Evolutionary conservation across 2,113 vertebrate species (phyloP), one percentile per base, ranked within the genome.

Genomic region (Heterotilapia buettikoferi): DNA sequence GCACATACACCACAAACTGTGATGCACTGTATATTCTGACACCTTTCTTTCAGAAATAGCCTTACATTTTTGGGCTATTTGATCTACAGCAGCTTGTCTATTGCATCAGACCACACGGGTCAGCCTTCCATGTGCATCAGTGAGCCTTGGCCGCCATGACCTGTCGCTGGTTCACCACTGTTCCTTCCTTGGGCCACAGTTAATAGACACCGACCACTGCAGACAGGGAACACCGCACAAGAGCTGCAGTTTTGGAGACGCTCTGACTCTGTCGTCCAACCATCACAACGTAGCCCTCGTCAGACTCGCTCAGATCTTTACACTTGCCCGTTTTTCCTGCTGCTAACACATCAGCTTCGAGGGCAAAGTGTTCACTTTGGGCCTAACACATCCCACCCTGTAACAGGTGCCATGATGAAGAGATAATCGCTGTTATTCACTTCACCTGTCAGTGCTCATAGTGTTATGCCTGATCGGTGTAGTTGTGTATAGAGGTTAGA

Each of bases 71-170:
- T 66, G 31, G 61, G 31, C 31, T 36, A n/a, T 66, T 66, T 66
- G 9, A 66, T 36, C 18, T 66, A 36, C 31, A 66, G 61, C 10
- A 66, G 19, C 61, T 38, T 8, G 19, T 66, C 31, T 21, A 38
- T 38, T 13, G 61, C 33, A 38, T 66, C 61, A 66, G 33, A 38
- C 61, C 10, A 5, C 61, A 7, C 2, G 0, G 61, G 61, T 12
- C 33, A 66, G 61, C 33, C 61, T 38, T 13, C 61, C 33, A 13
- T 66, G 61, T 66, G 33, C 61, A 66, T 66, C 4, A 66, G 3
- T 13, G 33, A 66, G 0, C 33, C 61, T 66, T n/a, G 61, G 33
- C 6, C 0, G 0, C 18, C 9, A 36, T 12, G 59, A 36, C 31
- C 19, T 5, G 61, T 66, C 3, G 3, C 33, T 38, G 61, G 19